phyloP scores from a whole-genome alignment of 64 coral and sea anemone genomes.

The Hydrozoanthus tunicans region DNA sequence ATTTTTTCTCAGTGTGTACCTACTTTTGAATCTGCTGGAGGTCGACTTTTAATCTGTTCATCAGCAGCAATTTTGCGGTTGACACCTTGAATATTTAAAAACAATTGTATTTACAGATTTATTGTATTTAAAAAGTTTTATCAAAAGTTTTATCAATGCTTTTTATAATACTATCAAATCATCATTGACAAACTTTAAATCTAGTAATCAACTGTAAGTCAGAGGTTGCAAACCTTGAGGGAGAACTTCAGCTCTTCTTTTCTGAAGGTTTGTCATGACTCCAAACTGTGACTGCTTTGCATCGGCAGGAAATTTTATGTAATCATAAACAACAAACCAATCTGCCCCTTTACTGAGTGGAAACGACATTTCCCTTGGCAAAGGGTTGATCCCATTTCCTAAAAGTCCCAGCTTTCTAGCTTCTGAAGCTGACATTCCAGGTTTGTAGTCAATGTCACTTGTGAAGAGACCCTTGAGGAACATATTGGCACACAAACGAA shows the following conservation, averaged over 20 bases:
- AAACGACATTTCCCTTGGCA: conserved; percentile 96
- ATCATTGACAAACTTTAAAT: background rate
- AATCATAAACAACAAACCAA: conserved; percentile 87
- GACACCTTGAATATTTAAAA: background rate
- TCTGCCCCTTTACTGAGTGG: conserved; percentile 80
- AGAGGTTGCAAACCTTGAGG: conserved; percentile 32
- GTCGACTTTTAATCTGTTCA: background rate
- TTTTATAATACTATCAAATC: too few relatives aligned
- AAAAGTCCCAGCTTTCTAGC: conserved; percentile 87
- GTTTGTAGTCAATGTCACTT: conserved; percentile 94
- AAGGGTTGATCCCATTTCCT: conserved; percentile 68
- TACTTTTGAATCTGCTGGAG: background rate
- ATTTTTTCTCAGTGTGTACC: background rate
- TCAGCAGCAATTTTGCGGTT: conserved; percentile 14
- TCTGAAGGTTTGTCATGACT: conserved; percentile 78
- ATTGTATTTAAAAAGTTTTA: too few relatives aligned
- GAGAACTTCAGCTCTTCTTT: conserved; percentile 12
- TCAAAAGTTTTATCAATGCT: background rate
- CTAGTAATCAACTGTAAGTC: background rate
- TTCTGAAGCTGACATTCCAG: conserved; percentile 85
- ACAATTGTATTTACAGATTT: background rate
- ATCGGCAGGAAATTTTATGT: conserved; percentile 90
- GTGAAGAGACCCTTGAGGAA: conserved; percentile 95
- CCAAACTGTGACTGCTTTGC: conserved; percentile 76
- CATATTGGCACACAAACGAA: conserved; percentile 97